Base-by-base conservation (phyloP, 1,140 invertebrate species). In the Dufourea novaeangliae region DNA sequence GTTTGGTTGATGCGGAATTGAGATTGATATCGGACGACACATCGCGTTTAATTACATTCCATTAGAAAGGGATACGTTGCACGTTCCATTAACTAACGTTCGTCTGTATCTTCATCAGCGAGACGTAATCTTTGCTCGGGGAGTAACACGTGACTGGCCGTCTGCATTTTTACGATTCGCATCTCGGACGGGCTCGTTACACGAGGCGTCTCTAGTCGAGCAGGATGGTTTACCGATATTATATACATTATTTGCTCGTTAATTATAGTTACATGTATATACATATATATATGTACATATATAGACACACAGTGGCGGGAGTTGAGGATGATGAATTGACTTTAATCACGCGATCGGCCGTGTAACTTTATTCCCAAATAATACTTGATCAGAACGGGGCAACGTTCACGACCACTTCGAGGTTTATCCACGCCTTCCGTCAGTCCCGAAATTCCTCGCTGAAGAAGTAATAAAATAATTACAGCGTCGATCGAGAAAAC, bases 301-400 rank as follows among this genome's bases (percentile, higher is more conserved):
- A 22, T 57, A 5, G 54, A 32, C 63, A 59, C 22, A 79, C 69
- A 68, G 8, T 50, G 17, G 37, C 39, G 25, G 44, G 46, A 29
- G 27, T 64, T 44, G 64, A 50, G 4, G 12, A 56, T 68, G 75
- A 80, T 29, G 37, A 67, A 76, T 80, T 75, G 61, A 50, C 44
- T 25, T 17, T 22, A 74, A 79, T 80, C 78, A 76, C 66, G 80
- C 78, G 63, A 82, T 11, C 44, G 67, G 22, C 64, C 54, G 25
- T 64, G 44, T 56, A 78, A 81, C 46, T 54, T 78, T 32, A 64
- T 57, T 22, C 39, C 29, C 39, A 11, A 68, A 50, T 64, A 70
- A 66, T 61, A 20, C 66, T 41, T 27, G 17, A 64, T 59, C 50
- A 6, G 7, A 54, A 10, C 8, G 10, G 14, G 27, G n/a, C 14